These are phyloP conservation scores for Drosophila nigricruria DNA, from an alignment of 2,888 invertebrate species.

Conservation along the genomic window DNA sequence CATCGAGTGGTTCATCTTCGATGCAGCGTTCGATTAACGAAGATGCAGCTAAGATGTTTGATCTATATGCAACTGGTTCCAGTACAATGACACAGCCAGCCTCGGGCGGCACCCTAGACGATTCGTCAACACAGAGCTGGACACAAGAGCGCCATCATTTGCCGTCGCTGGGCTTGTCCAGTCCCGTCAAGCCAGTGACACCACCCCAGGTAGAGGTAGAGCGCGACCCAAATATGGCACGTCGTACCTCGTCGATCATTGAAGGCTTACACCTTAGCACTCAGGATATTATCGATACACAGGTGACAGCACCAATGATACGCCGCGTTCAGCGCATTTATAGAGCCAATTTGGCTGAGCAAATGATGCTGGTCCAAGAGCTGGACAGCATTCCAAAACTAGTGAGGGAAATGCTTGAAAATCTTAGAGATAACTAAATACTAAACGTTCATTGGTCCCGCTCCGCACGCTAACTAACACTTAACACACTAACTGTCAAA, in stretches of 20 bases:
- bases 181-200: neutral
- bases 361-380: neutral
- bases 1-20: neutral
- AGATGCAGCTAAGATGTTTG: neutral
- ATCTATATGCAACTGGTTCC: neutral
- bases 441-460: neutral
- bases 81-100: neutral
- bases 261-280: neutral
- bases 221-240: too few species aligned
- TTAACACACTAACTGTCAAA: too few species aligned
- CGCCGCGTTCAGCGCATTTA: slow-evolving; percentile 10
- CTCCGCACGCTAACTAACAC: neutral
- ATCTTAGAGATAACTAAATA: neutral
- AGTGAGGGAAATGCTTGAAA: neutral
- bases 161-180: slow-evolving; percentile 1
- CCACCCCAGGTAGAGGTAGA: neutral
- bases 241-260: neutral
- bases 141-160: neutral
- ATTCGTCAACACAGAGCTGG: neutral
- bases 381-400: slow-evolving; percentile 7
- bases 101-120: neutral
- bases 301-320: slow-evolving; percentile 11
- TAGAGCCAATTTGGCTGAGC: slow-evolving; percentile 3
- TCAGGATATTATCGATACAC: neutral
- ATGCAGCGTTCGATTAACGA: neutral